Conservation (phyloP, 2,113 vertebrate species). For the Diadophis punctatus region DNA sequence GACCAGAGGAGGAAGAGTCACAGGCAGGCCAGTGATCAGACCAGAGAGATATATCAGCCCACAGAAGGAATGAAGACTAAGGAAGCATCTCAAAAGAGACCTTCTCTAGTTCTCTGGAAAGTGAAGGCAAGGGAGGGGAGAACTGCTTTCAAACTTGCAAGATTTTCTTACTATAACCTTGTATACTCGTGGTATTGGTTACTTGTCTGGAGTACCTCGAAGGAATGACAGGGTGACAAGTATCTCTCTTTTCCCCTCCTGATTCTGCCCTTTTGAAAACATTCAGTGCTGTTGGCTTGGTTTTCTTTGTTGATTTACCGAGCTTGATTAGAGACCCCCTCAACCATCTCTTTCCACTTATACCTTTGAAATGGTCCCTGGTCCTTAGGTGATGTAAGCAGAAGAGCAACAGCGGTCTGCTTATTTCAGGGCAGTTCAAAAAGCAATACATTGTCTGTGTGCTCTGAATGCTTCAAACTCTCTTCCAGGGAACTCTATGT, state of each 20-base stretch:
- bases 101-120: background rate
- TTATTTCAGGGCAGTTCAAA: background rate
- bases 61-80: background rate
- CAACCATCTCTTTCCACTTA: background rate
- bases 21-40: background rate
- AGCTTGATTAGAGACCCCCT: background rate
- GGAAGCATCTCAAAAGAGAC: background rate
- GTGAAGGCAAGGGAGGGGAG: background rate
- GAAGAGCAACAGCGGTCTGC: background rate
- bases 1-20: no score
- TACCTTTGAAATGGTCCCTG: background rate
- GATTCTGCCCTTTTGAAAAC: background rate
- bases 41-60: background rate
- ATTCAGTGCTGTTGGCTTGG: background rate
- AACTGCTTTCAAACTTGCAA: background rate
- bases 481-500: no score
- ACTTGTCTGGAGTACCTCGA: background rate
- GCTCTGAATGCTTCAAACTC: background rate
- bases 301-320: background rate
- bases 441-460: background rate
- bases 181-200: background rate
- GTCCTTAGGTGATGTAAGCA: background rate
- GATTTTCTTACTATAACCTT: background rate
- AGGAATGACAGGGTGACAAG: background rate
- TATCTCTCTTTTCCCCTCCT: background rate